Evolutionary conservation across 2,113 vertebrate genomes (phyloP).

Genomic region (Ellobius talpinus): DNA sequence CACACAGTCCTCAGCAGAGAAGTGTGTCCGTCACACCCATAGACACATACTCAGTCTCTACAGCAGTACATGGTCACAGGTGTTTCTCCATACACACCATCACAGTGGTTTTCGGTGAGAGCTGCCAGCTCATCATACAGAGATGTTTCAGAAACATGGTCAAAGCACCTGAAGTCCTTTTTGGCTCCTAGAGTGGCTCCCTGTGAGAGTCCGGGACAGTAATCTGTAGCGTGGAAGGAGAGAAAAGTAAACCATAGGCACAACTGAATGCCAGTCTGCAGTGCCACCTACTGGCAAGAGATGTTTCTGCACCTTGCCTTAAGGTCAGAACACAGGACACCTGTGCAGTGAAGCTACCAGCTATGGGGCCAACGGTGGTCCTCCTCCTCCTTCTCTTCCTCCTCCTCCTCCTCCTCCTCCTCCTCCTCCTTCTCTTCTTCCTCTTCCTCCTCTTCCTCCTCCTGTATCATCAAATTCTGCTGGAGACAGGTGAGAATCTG

Average conservation of each 20-base stretch:
- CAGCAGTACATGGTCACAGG: not conserved
- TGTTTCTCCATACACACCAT: not conserved
- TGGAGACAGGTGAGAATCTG: not conserved
- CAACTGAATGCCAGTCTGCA: not conserved
- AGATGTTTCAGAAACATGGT: not conserved
- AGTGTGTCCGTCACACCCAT: not conserved
- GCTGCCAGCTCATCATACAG: not conserved
- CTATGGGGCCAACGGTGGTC: too few relatives aligned
- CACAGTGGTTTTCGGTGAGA: slow-evolving; percentile 61
- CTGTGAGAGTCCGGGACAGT: not conserved
- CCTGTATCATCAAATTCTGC: not conserved
- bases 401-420: not conserved
- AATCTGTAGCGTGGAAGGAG: not conserved
- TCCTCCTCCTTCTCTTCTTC: not conserved
- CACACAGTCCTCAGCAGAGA: not conserved
- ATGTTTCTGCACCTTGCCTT: not conserved
- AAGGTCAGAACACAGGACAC: not conserved
- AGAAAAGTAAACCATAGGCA: not conserved
- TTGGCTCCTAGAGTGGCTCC: not conserved
- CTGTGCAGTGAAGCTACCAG: not conserved
- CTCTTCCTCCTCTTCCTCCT: not conserved
- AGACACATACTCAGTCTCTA: not conserved
- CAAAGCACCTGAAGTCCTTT: slow-evolving; percentile 47
- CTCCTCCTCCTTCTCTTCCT: not conserved
- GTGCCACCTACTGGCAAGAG: slow-evolving; percentile 61